Percentiles rank a stretch among this genome's conserved stretches.
phyloP scores from a whole-genome alignment of 2,113 vertebrate species.

The Nothoprocta perdicaria region DNA sequence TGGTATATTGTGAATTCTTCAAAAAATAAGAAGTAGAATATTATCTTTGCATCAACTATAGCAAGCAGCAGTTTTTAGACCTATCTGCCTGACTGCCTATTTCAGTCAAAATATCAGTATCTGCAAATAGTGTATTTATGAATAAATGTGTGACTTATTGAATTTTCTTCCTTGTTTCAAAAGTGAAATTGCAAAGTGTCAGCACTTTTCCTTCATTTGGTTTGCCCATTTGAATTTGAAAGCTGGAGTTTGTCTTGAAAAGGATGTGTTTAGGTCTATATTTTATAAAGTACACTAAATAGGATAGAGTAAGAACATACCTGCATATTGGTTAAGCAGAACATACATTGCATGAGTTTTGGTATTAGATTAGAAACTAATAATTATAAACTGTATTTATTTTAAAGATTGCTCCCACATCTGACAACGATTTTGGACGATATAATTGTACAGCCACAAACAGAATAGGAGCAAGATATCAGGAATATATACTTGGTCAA shows the following conservation, averaged over 20 bases:
- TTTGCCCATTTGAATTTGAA: neutral
- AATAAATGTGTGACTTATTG: neutral
- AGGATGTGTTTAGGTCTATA: neutral
- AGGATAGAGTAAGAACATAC: neutral
- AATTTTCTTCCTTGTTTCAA: neutral
- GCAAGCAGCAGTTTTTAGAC: neutral
- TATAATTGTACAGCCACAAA: constrained; percentile 98
- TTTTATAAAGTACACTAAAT: neutral
- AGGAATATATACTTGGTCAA: constrained; percentile 93
- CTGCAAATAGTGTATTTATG: neutral
- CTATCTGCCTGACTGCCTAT: neutral
- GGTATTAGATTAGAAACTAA: neutral
- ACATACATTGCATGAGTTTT: neutral
- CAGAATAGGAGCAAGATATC: constrained; percentile 91
- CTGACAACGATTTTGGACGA: constrained; percentile 93
- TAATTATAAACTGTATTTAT: constrained; percentile 17
- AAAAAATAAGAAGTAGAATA: neutral
- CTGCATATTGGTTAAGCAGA: neutral
- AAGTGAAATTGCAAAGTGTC: neutral
- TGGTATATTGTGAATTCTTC: neutral
- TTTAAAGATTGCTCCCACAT: constrained; percentile 92
- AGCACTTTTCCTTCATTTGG: neutral
- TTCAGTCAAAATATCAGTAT: neutral
- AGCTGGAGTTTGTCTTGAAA: neutral
- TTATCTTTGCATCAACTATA: neutral